phyloP scores from a whole-genome alignment of 2,888 invertebrate genomes.

The Hirtodrosophila confusa region DNA sequence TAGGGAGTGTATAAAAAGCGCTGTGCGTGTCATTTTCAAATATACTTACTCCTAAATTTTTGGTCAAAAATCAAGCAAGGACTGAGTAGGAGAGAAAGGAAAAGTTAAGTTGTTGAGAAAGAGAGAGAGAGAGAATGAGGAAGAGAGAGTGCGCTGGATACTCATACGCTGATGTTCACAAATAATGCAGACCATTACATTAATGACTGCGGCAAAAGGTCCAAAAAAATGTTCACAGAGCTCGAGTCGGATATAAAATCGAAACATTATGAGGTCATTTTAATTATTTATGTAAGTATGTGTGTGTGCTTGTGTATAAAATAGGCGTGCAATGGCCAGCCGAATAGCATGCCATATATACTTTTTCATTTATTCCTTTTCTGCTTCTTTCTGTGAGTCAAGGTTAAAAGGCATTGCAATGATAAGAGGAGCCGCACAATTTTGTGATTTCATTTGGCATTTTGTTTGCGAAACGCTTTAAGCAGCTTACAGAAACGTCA shows the following conservation, averaged over 20 bases:
- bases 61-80: no score
- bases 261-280: slow-evolving; percentile 72
- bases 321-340: slow-evolving; percentile 14
- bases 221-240: slow-evolving; percentile 26
- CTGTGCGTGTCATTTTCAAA: slow-evolving; percentile 48
- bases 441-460: slow-evolving; percentile 38
- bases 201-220: slow-evolving; percentile 70
- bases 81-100: no score
- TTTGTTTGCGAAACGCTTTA: slow-evolving; percentile 35
- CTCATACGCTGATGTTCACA: slow-evolving; percentile 50
- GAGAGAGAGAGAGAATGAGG: neutral
- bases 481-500: slow-evolving; percentile 29
- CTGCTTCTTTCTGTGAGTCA: slow-evolving; percentile 13
- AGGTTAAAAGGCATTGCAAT: slow-evolving; percentile 27
- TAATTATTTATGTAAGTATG: slow-evolving; percentile 63
- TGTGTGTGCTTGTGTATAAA: slow-evolving; percentile 16
- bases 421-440: slow-evolving; percentile 19
- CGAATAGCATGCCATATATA: slow-evolving; percentile 27
- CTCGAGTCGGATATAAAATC: slow-evolving; percentile 52
- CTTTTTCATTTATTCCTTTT: slow-evolving; percentile 8
- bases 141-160: slow-evolving; percentile 16
- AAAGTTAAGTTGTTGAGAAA: slow-evolving; percentile 1
- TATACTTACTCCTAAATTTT: slow-evolving; percentile 13
- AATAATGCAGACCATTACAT: slow-evolving; percentile 70
- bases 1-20: slow-evolving; percentile 8